phyloP scores from a whole-genome alignment of 2,888 invertebrate genomes.

The Synergus laeviventris region DNA sequence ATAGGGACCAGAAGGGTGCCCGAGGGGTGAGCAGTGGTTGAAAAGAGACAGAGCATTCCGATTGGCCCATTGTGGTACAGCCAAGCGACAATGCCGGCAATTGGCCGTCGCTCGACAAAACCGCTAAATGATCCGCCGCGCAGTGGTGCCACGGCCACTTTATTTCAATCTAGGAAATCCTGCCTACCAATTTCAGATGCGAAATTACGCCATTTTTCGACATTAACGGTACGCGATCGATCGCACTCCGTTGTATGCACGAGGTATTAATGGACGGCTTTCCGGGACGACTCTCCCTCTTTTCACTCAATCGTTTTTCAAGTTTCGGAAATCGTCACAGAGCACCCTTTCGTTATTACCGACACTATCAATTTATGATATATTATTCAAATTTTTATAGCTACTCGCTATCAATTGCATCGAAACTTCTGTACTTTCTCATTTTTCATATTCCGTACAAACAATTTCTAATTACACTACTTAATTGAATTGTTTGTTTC shows the following conservation, averaged over 20 bases:
- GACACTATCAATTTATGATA: background rate
- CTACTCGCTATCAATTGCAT: background rate
- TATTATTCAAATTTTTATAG: background rate
- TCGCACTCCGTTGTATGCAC: slow-evolving; percentile 57
- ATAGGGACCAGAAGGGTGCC: slow-evolving; percentile 46
- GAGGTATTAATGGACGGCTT: slow-evolving; percentile 64
- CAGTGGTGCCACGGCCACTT: slow-evolving; percentile 74
- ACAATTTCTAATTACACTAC: too few species aligned
- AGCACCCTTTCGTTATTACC: background rate
- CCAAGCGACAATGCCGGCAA: slow-evolving; percentile 76
- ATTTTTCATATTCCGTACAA: too few species aligned
- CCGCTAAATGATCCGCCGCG: slow-evolving; percentile 76
- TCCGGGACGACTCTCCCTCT: slow-evolving; percentile 41
- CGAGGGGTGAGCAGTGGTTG: slow-evolving; percentile 58
- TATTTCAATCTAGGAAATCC: slow-evolving; percentile 76
- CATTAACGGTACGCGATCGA: slow-evolving; percentile 68
- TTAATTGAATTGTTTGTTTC: background rate
- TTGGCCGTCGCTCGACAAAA: slow-evolving; percentile 77
- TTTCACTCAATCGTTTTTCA: background rate
- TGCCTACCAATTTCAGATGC: slow-evolving; percentile 69
- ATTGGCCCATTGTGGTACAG: slow-evolving; percentile 77
- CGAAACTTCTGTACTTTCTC: too few species aligned
- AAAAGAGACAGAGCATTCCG: slow-evolving; percentile 74
- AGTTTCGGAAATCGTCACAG: slow-evolving; percentile 24
- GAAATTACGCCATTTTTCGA: slow-evolving; percentile 72